These are phyloP conservation scores for Coccyzus lansbergi DNA, from an alignment of 2,797 vertebrate species.

Conservation along the genomic window DNA sequence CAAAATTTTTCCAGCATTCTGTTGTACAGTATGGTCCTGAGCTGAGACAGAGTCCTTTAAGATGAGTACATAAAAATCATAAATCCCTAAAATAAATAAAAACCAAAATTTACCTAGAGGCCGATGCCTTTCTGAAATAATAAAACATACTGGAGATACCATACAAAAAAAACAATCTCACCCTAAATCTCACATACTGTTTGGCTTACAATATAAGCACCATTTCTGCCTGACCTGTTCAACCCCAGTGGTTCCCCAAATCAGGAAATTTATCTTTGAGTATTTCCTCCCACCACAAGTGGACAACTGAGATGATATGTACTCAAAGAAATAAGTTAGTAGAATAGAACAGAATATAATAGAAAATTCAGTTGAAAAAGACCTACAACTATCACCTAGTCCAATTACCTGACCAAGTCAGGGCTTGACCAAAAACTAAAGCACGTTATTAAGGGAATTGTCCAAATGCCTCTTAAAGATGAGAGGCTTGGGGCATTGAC, in stretches of 20 bases:
- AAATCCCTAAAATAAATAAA: neutral
- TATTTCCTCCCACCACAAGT: neutral
- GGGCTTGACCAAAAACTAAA: no score
- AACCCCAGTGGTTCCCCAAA: neutral
- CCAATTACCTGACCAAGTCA: no score
- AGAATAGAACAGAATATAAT: neutral
- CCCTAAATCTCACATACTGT: neutral
- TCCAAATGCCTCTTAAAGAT: no score
- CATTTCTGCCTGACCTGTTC: neutral
- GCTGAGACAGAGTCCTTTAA: neutral
- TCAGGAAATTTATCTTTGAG: neutral
- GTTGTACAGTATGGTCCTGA: rapidly evolving
- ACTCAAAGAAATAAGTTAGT: neutral
- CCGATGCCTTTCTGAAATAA: neutral
- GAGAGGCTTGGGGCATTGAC: no score
- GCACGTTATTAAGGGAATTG: no score
- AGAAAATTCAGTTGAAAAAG: neutral
- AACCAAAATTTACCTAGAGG: neutral
- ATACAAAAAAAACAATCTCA: rapidly evolving
- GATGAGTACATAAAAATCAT: neutral
- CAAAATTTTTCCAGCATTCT: neutral
- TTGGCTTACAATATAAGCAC: neutral
- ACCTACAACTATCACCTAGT: neutral
- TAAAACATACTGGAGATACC: neutral
- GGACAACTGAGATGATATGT: neutral